phyloP scores from a whole-genome alignment of 2,113 vertebrate species.

The Aplodontia rufa region DNA sequence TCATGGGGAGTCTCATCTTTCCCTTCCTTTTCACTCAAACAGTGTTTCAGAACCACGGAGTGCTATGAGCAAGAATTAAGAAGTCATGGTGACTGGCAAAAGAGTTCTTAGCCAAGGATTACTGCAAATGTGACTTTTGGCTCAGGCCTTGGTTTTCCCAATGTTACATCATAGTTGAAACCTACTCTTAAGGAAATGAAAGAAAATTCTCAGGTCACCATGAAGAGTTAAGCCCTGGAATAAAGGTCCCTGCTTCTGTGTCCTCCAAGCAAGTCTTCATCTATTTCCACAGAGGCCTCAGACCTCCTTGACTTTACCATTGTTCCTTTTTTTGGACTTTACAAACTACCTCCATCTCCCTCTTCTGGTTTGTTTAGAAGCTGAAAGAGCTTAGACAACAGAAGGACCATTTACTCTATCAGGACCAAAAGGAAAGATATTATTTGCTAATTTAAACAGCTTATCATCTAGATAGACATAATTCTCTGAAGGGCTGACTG shows the following conservation, averaged over 20 bases:
- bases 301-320: background rate
- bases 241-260: background rate
- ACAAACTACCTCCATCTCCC: background rate
- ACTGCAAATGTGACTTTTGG: slow-evolving; percentile 13
- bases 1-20: slow-evolving; percentile 45
- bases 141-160: background rate
- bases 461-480: background rate
- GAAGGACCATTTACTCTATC: background rate
- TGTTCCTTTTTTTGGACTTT: background rate
- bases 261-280: background rate
- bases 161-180: background rate
- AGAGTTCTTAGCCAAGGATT: background rate
- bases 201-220: background rate
- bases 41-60: slow-evolving; percentile 45
- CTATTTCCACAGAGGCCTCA: background rate
- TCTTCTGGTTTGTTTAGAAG: background rate
- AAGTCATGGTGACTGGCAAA: background rate
- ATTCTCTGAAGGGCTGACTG: background rate
- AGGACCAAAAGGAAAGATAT: background rate
- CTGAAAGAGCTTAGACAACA: background rate
- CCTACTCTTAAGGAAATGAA: background rate
- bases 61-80: background rate
- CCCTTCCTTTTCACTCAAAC: slow-evolving; percentile 17
- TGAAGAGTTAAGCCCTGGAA: background rate
- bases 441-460: slow-evolving; percentile 2